Percentiles rank a stretch among this genome's conserved stretches.
These are phyloP conservation scores for Elachura formosa DNA, from an alignment of 2,113 vertebrate genomes.

Conservation along the genomic window DNA sequence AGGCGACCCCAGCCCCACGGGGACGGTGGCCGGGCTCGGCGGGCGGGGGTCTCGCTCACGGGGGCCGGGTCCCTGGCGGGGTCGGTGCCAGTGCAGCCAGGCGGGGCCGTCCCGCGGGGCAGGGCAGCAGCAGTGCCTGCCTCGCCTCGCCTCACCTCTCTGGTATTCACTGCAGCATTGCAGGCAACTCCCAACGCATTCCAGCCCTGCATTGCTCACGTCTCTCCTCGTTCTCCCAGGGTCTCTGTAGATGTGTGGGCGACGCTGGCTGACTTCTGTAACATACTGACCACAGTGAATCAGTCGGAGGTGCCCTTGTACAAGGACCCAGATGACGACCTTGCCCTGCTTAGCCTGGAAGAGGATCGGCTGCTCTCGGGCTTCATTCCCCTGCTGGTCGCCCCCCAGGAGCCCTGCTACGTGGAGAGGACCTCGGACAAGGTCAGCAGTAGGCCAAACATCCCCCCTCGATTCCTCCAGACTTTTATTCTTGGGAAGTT, in stretches of 20 bases:
- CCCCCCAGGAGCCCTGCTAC: conserved; percentile 97
- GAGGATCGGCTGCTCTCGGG: conserved; percentile 94
- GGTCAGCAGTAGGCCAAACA: conserved; percentile 78
- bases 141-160: conserved; percentile 61
- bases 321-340: conserved; percentile 93
- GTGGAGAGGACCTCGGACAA: conserved; percentile 89
- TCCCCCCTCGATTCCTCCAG: conserved; percentile 68
- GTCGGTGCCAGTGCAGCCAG: conserved; percentile 23
- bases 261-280: conserved; percentile 91
- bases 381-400: conserved; percentile 92
- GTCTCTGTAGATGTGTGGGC: conserved; percentile 88
- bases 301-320: conserved; percentile 93
- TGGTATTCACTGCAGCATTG: conserved; percentile 48
- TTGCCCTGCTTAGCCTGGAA: conserved; percentile 89
- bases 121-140: conserved; percentile 1
- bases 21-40: neutral
- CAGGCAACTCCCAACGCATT: conserved; percentile 59
- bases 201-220: conserved; percentile 56
- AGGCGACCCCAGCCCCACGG: neutral
- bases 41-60: neutral
- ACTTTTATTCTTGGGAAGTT: conserved; percentile 90
- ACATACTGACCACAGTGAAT: conserved; percentile 89
- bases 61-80: neutral
- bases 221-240: conserved; percentile 70
- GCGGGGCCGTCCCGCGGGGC: conserved; percentile 30